Conservation (phyloP, 2,888 invertebrate genomes). For the Proisotoma minuta region DNA sequence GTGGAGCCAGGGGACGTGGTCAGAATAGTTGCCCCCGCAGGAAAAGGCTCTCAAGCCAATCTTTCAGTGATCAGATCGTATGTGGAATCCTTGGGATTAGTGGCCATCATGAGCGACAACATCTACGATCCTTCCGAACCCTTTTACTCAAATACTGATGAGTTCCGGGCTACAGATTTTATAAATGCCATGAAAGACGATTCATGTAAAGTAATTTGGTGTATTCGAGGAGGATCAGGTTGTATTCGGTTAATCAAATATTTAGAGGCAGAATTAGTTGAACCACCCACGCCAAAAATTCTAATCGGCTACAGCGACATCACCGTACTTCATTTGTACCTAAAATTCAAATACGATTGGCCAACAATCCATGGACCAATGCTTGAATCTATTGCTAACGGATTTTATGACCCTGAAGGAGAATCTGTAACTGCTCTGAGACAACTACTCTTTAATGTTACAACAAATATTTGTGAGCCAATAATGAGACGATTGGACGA, state of each 20-base stretch:
- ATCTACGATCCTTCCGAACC: slow-evolving; percentile 33
- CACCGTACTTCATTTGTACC: slow-evolving; percentile 30
- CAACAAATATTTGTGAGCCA: slow-evolving; percentile 18
- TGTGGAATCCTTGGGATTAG: slow-evolving; percentile 26
- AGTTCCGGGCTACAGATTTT: slow-evolving; percentile 34
- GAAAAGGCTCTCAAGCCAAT: slow-evolving; percentile 20
- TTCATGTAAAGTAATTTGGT: slow-evolving; percentile 36
- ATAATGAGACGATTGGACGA: slow-evolving; percentile 21
- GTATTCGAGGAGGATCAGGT: slow-evolving; percentile 39
- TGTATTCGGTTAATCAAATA: slow-evolving; percentile 25
- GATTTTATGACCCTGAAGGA: slow-evolving; percentile 24
- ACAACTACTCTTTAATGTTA: slow-evolving; percentile 18
- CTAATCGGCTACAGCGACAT: slow-evolving; percentile 38
- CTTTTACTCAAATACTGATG: slow-evolving; percentile 37
- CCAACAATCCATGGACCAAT: slow-evolving; percentile 30
- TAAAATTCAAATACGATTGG: slow-evolving; percentile 30
- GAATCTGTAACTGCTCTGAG: slow-evolving; percentile 18
- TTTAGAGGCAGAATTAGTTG: slow-evolving; percentile 23
- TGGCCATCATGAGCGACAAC: slow-evolving; percentile 24
- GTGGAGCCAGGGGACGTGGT: slow-evolving; percentile 30
- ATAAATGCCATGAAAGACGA: slow-evolving; percentile 28
- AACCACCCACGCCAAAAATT: slow-evolving; percentile 19
- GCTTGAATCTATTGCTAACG: slow-evolving; percentile 33
- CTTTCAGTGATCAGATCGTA: slow-evolving; percentile 22
- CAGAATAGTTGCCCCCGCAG: slow-evolving; percentile 25